phyloP scores from a whole-genome alignment of 2,888 invertebrate genomes.

The Pseudococcus longispinus region DNA sequence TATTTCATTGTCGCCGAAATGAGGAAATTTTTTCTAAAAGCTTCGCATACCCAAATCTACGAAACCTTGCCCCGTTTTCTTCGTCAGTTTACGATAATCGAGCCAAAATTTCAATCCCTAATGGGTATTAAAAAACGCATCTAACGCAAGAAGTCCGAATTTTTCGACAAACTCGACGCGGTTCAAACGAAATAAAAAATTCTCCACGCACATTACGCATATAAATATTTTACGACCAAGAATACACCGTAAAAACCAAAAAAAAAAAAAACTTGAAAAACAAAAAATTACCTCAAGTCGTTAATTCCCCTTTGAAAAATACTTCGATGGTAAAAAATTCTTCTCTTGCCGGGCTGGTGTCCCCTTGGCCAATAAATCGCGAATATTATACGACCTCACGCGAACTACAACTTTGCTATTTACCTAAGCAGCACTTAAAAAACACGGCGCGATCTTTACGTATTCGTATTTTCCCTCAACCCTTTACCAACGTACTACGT shows the following conservation, averaged over 20 bases:
- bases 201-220: not conserved
- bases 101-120: too few relatives aligned
- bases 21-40: not conserved
- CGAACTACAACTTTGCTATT: not conserved
- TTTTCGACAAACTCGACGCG: too few relatives aligned
- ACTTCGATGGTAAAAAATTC: not conserved
- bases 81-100: too few relatives aligned
- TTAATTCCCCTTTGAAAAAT: not conserved
- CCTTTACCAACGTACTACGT: not conserved
- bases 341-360: not conserved
- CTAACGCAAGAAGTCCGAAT: too few relatives aligned
- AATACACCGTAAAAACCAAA: not conserved
- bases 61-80: too few relatives aligned
- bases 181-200: not conserved
- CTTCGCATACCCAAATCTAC: not conserved
- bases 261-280: not conserved
- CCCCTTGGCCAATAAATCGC: not conserved
- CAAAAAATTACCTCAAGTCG: not conserved
- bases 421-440: not conserved
- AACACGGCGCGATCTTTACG: not conserved
- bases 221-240: not conserved
- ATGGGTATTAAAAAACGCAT: too few relatives aligned
- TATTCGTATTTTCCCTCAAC: not conserved
- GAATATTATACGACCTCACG: not conserved
- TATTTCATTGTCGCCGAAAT: slow-evolving; percentile 4